These are phyloP conservation scores for Euplagia quadripunctaria DNA, from an alignment of 2,888 invertebrate genomes.

Conservation along the genomic window DNA sequence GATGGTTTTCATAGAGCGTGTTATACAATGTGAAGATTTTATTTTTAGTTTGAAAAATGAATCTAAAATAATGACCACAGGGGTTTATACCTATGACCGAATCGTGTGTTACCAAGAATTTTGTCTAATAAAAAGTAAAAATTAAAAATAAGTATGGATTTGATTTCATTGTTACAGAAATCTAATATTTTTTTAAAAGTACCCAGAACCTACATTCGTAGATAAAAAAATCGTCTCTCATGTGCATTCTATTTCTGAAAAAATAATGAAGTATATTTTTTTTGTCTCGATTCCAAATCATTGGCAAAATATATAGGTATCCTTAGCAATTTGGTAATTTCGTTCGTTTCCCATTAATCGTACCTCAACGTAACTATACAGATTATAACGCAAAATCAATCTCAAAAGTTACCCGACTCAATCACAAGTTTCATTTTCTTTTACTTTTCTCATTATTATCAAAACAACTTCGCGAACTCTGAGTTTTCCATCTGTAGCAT, in stretches of 20 bases:
- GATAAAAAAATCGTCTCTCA: not conserved
- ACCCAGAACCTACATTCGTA: not conserved
- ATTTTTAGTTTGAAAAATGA: not conserved
- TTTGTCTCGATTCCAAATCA: not conserved
- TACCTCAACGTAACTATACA: not conserved
- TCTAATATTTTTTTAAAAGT: too few species aligned
- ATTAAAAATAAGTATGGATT: not conserved
- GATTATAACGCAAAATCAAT: not conserved
- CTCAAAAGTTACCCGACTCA: conserved; percentile 6
- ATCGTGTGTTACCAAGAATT: too few species aligned
- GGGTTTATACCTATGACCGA: not conserved
- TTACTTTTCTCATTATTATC: not conserved
- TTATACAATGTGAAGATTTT: not conserved
- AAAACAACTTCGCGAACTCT: conserved; percentile 32
- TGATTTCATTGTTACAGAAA: not conserved
- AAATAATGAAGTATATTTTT: not conserved
- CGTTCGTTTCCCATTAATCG: not conserved
- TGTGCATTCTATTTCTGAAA: not conserved
- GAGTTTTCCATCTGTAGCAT: conserved; percentile 40
- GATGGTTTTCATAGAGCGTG: too few species aligned
- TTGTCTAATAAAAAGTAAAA: not conserved
- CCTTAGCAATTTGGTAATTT: not conserved
- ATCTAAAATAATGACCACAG: not conserved
- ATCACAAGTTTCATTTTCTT: conserved; percentile 9
- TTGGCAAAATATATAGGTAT: too few species aligned